phyloP scores from a whole-genome alignment of 2,888 invertebrate species.

The Nephrotoma guestfalica region DNA sequence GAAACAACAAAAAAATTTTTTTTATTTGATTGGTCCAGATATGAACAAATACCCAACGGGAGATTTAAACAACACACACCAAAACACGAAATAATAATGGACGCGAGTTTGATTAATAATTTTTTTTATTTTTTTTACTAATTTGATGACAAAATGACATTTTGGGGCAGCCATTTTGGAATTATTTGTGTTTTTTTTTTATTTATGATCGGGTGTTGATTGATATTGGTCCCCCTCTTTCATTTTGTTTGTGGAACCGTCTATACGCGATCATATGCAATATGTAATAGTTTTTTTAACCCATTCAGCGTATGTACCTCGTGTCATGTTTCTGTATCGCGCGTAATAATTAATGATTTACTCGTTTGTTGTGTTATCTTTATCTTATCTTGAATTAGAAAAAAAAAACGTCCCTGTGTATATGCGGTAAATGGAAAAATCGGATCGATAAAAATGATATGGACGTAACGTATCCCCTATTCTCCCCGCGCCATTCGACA shows the following conservation, averaged over 20 bases:
- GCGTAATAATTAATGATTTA: background rate
- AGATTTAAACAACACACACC: background rate
- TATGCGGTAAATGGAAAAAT: background rate
- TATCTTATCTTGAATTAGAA: background rate
- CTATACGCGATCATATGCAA: background rate
- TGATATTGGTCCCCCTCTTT: background rate
- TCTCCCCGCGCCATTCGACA: background rate
- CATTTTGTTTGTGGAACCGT: too few relatives aligned
- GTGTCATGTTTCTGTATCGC: background rate
- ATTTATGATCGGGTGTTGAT: background rate
- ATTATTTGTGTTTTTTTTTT: background rate
- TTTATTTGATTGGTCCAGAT: slow-evolving; percentile 6
- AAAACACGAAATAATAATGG: background rate
- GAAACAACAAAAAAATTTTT: background rate
- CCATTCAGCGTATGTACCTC: background rate
- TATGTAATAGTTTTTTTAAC: background rate
- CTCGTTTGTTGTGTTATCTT: background rate
- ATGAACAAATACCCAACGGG: slow-evolving; percentile 3
- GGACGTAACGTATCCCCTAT: background rate
- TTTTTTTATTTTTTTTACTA: background rate
- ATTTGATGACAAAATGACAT: background rate
- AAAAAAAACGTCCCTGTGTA: background rate
- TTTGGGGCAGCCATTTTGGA: background rate
- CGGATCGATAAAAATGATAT: background rate
- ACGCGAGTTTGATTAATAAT: background rate